Evolutionary conservation across 2,113 vertebrate species (phyloP), one percentile per base, ranked within the genome.

Genomic region (Panurus biarmicus): DNA sequence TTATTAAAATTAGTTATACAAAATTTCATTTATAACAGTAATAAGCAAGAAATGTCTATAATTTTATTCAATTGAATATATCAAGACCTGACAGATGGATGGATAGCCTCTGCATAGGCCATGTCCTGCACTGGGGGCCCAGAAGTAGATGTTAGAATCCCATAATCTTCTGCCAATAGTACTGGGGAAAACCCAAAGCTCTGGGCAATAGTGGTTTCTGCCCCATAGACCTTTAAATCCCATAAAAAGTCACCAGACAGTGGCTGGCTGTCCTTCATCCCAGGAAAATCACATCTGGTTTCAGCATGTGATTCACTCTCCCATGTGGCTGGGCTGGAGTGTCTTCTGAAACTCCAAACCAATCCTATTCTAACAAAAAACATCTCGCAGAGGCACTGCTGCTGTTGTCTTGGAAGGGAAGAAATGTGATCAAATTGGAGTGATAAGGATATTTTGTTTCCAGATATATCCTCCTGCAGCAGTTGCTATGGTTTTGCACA

Each of bases 401-500:
- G 3, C 57, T 8, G 0, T 73, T 76, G 48, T 60, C 26, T 14
- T 56, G 38, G 31, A 64, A 40, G 28, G 28, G 19, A 77, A 86
- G 44, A 91, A 76, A 44, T 62, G 48, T 6, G 6, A 45, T 56
- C 87, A 91, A 40, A 83, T 87, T 75, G 76, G 54, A 87, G 31
- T 76, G 33, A 69, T 47, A 28, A 80, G 40, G 47, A 40, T 71
- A 64, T 54, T 76, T 62, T 86, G 17, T 79, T 67, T 90, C 75
- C 67, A 88, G 47, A 84, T 85, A 71, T 11, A 86, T 51, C 64
- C 35, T 87, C 6, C 48, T 82, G 81, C 31, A 57, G 74, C 64
- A 71, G 89, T 94, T 93, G 90, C 93, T 84, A 93, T 88, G 85
- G 91, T 91, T 95, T 95, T 93, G n/a, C 36, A 65, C 53, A 64